Evolutionary conservation across 1,140 invertebrate genomes (phyloP).

Genomic region (Drusus annulatus): DNA sequence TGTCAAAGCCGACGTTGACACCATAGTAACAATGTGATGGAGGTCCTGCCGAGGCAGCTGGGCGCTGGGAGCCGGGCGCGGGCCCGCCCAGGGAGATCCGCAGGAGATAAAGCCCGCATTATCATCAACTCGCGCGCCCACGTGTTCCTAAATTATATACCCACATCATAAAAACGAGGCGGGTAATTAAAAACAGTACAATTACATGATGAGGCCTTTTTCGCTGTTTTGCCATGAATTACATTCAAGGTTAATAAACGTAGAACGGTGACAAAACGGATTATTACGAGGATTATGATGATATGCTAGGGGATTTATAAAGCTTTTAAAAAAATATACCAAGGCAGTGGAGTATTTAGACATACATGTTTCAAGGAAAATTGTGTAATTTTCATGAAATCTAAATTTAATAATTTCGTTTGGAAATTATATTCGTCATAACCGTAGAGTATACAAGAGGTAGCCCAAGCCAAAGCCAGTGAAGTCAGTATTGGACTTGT

Average conservation of each 20-base stretch:
- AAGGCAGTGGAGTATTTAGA: too few species aligned
- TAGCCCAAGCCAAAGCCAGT: too few species aligned
- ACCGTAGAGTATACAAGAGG: too few species aligned
- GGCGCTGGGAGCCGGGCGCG: not conserved
- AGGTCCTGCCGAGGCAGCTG: not conserved
- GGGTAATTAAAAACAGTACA: slow-evolving; percentile 31
- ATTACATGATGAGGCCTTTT: slow-evolving; percentile 21
- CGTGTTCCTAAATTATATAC: slow-evolving; percentile 4
- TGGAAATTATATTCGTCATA: too few species aligned
- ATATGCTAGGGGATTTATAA: too few species aligned
- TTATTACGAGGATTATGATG: too few species aligned
- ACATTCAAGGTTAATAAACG: slow-evolving; percentile 15
- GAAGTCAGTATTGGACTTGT: too few species aligned
- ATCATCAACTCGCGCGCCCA: slow-evolving; percentile 6
- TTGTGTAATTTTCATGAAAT: too few species aligned
- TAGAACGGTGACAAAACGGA: slow-evolving; percentile 1
- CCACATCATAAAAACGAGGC: slow-evolving; percentile 32
- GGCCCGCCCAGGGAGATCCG: slow-evolving; percentile 4
- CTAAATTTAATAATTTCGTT: too few species aligned
- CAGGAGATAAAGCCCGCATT: slow-evolving; percentile 22
- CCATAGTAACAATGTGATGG: not conserved
- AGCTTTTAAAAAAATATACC: too few species aligned
- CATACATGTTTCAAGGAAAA: too few species aligned
- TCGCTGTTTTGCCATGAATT: slow-evolving; percentile 27
- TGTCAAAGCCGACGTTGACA: too few species aligned